Evolutionary conservation across 2,888 invertebrate species (phyloP), one percentile per base, ranked within the genome.

Genomic region (Lepidocyrtoides sp.): DNA sequence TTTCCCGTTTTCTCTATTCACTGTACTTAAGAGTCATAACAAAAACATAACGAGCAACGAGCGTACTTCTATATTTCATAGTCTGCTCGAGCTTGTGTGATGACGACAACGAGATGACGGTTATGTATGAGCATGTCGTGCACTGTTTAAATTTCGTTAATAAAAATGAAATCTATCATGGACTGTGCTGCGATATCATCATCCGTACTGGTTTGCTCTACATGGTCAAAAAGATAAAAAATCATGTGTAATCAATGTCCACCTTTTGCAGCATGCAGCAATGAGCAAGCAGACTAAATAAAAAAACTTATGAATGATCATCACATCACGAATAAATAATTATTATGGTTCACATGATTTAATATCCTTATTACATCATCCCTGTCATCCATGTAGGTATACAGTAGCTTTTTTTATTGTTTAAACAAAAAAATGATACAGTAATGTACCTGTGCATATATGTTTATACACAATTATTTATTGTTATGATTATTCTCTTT

Each of bases 181-280:
- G 48, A 60, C 20, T 3, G 44, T 36, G 17, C 20, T 17, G 48
- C n/a, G 66, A 26, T 89, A 82, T 89, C 72, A 72, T 77, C 44
- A 41, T 63, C n/a, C 23, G 14, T 5, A 12, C 2, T 32, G 51
- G 32, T 32, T 17, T 60, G 29, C 84, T 84, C 14, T 48, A 84
- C 84, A 66, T 84, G 82, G 85, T 85, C 72, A 72, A 72, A 69
- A 72, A 23, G 48, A 44, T 17, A 69, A 48, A 85, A 85, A 85
- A 26, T 60, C 36, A 23, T 14, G 81, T 44, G 81, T 54, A 88
- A 88, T 88, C 82, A 82, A 82, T 89, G 89, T 89, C 89, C 89
- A 89, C 72, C 82, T 88, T 51, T 60, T 72, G 29, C 54, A 81
- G 54, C 2, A 48, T 17, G 44, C 66, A 20, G 32, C 26, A 83